Evolutionary conservation across 2,113 vertebrate genomes (phyloP).

Genomic region (Microtus ochrogaster): DNA sequence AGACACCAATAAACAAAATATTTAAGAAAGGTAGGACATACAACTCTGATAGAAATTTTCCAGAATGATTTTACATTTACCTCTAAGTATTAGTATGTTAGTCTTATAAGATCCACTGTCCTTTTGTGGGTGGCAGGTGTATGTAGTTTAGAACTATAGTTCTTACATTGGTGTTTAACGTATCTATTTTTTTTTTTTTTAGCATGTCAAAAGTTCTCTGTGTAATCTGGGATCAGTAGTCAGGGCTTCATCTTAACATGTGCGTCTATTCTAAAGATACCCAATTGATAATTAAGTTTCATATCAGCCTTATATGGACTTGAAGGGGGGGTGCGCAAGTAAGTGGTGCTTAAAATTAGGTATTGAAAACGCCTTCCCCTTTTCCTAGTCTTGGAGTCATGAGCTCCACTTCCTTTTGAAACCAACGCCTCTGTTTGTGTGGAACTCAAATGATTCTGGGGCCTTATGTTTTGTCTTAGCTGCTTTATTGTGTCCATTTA

Average conservation of each 20-base stretch:
- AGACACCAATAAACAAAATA: background rate
- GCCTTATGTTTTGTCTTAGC: background rate
- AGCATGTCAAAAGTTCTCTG: background rate
- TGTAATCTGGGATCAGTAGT: background rate
- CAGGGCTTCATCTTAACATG: background rate
- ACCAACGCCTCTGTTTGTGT: accelerated
- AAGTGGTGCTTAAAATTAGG: background rate
- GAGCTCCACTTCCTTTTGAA: background rate
- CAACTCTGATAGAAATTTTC: background rate
- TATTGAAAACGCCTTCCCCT: background rate
- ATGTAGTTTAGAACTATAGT: background rate
- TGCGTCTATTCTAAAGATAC: background rate
- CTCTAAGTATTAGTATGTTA: background rate
- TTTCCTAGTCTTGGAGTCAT: background rate
- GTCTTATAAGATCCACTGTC: background rate
- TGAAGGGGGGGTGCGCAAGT: background rate
- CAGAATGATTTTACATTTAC: background rate
- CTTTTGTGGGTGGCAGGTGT: background rate
- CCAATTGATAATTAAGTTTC: background rate
- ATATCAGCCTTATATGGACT: background rate
- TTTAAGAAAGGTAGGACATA: background rate
- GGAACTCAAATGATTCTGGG: background rate
- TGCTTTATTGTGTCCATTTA: background rate
- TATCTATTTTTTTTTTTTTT: background rate
- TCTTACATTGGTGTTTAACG: background rate